Conservation (phyloP, 2,888 invertebrate genomes). For the Agrilus mali region DNA sequence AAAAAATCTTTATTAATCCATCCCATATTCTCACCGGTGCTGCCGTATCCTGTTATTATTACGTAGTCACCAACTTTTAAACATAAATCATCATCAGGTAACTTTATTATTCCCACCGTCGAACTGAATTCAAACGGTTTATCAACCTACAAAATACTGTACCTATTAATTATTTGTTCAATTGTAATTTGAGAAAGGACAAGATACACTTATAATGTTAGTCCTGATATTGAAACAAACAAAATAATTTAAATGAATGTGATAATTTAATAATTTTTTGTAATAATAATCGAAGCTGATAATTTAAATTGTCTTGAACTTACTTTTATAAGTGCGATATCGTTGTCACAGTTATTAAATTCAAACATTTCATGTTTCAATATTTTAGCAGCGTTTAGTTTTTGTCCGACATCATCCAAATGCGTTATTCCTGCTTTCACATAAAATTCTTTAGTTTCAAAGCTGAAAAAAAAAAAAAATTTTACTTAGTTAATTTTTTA, state of each 20-base stretch:
- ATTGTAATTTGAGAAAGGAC: no score
- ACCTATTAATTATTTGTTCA: no score
- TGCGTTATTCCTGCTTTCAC: constrained; percentile 3
- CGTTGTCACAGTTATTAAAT: not conserved
- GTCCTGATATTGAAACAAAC: no score
- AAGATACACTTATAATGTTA: no score
- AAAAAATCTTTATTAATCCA: not conserved
- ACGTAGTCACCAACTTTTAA: not conserved
- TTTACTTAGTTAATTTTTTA: no score
- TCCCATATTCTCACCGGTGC: constrained; percentile 1
- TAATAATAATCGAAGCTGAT: no score
- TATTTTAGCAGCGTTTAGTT: not conserved
- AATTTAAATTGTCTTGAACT: not conserved
- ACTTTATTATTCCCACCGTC: no score
- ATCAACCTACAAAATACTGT: no score
- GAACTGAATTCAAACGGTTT: no score
- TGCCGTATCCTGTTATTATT: not conserved
- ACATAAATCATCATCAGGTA: no score
- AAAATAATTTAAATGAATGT: no score
- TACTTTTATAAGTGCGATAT: constrained; percentile 3
- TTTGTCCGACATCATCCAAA: not conserved
- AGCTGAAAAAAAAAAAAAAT: not conserved
- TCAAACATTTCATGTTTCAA: not conserved
- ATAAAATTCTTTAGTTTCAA: not conserved
- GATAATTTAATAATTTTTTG: no score